These are phyloP conservation scores for Cydia splendana DNA, from an alignment of 1,140 invertebrate species.

Conservation along the genomic window DNA sequence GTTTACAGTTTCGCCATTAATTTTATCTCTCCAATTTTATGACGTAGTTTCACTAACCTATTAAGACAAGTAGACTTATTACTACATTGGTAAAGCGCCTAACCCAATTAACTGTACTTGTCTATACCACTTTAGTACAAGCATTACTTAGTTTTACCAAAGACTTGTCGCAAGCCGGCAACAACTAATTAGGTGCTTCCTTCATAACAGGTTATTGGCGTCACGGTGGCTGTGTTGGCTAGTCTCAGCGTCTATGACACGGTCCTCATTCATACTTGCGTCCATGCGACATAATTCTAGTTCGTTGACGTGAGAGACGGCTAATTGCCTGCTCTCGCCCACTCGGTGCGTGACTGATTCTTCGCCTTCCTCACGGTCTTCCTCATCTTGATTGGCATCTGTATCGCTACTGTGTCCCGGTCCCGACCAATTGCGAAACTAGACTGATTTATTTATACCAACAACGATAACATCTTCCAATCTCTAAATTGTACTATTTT, in stretches of 20 bases:
- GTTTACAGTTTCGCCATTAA: background rate
- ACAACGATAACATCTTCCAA: constrained; percentile 37
- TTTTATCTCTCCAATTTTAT: background rate
- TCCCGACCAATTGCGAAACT: constrained; percentile 40
- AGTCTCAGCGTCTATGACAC: constrained; percentile 39
- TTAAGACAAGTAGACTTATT: background rate
- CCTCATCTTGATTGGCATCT: constrained; percentile 60
- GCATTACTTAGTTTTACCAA: constrained; percentile 2
- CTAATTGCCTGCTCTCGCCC: constrained; percentile 69
- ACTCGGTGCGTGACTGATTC: constrained; percentile 59
- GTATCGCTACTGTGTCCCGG: constrained; percentile 56
- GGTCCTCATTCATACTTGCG: constrained; percentile 55
- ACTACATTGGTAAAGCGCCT: constrained; percentile 2
- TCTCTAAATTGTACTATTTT: constrained; percentile 37
- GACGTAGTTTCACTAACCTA: background rate
- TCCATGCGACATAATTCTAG: constrained; percentile 56
- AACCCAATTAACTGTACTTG: constrained; percentile 3
- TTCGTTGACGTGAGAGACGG: constrained; percentile 57
- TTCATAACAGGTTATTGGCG: constrained; percentile 43
- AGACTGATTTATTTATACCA: constrained; percentile 52
- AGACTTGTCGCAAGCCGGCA: constrained; percentile 5
- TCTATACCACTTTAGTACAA: constrained; percentile 6
- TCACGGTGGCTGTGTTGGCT: constrained; percentile 44
- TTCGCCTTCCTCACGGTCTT: constrained; percentile 50
- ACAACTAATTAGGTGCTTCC: constrained; percentile 22